Evolutionary conservation across 2,888 invertebrate genomes (phyloP).

Genomic region (Cosmopolites sordidus): DNA sequence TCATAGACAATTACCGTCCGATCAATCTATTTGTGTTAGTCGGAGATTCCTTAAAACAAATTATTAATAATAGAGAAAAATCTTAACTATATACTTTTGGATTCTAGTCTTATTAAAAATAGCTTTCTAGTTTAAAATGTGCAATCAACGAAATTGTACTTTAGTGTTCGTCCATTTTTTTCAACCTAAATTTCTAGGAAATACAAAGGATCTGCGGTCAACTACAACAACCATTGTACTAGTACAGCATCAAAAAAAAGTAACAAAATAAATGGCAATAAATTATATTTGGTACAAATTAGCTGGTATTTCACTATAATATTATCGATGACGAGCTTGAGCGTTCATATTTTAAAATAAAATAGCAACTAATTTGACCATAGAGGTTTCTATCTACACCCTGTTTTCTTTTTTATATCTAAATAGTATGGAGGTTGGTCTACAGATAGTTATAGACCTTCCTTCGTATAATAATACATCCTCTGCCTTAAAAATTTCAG

Average conservation of each 20-base stretch:
- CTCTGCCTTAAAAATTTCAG: no score
- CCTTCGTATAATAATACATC: no score
- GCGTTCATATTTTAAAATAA: not conserved
- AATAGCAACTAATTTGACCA: slow-evolving; percentile 2
- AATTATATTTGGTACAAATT: not conserved
- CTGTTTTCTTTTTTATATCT: slow-evolving; percentile 19
- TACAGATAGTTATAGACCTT: not conserved
- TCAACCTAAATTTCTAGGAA: slow-evolving; percentile 1
- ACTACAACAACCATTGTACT: not conserved
- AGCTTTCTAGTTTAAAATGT: slow-evolving; percentile 39
- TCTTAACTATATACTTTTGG: not conserved
- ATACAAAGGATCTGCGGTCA: not conserved
- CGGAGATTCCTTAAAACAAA: no score
- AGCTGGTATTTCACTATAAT: not conserved
- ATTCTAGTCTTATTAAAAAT: slow-evolving; percentile 37
- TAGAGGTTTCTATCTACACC: slow-evolving; percentile 20
- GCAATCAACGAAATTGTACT: slow-evolving; percentile 44
- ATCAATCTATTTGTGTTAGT: no score
- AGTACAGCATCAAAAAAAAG: not conserved
- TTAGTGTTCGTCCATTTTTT: slow-evolving; percentile 35
- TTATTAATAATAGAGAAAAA: no score
- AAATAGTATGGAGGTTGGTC: slow-evolving; percentile 9
- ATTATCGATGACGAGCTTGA: no score
- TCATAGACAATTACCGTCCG: no score
- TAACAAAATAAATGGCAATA: slow-evolving; percentile 13